Evolutionary conservation across 2,113 vertebrate genomes (phyloP), one percentile per base, ranked within the genome.

Genomic region (Saiga tatarica): DNA sequence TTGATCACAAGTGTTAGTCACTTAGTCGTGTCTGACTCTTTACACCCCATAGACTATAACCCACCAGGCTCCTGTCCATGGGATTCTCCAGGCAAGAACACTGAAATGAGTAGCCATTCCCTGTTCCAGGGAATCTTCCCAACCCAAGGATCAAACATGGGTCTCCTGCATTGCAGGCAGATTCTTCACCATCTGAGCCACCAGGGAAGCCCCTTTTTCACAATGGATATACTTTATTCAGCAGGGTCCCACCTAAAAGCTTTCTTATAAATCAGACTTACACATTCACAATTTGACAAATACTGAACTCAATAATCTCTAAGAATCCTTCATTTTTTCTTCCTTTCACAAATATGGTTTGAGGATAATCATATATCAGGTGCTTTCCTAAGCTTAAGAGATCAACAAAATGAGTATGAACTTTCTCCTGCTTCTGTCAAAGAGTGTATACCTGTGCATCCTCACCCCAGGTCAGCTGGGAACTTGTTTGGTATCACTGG

Each of bases 301-400:
- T 17, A 33, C 6, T 8, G 21, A 53, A 50, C 19, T 76, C 88
- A 19, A 6, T 78, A 17, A 21, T 42, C 47, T 52, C 94, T 96
- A 93, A 91, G 78, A 85, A 91, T 45, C 42, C 30, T 91, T 95
- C 53, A 1, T 91, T 88, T 85, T 84, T 86, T 53, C 50, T 91
- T 86, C 59, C 84, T 67, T 39, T 33, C 30, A 64, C 3, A 78
- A 93, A 36, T 36, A 45, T 55, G 57, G 45, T 96, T 28, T 45
- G 42, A 86, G 57, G 55, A 42, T 47, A 59, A 53, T 83, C 53
- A 60, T 8, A 16, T 30, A 45, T 3, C 19, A 0, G 7, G 19
- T 36, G 25, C 45, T 87, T 81, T 60, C 74, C n/a, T 79, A 52
- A 94, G 25, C 47, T 82, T 39, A 16, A 33, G 50, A 87, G 8